Evolutionary conservation across 2,113 vertebrate species (phyloP), one percentile per base, ranked within the genome.

Genomic region (Heterochromis multidens): DNA sequence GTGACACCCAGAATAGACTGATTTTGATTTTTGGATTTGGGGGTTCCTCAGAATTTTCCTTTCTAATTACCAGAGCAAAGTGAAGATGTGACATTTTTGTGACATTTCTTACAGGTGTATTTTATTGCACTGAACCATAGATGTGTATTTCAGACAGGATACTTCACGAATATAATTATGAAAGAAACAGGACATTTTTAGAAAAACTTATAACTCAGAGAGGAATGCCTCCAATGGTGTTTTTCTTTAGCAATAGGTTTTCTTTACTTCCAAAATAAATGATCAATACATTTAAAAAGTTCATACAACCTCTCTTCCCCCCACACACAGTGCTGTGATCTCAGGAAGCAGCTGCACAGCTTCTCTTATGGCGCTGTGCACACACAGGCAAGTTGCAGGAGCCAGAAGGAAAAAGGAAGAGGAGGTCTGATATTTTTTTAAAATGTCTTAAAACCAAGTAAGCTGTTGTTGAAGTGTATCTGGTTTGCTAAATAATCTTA

Each of bases 1-100:
- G 4, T 58, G 84, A 54, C 82, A 58, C 74, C 84, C 58, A 84
- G 74, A 79, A 88, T 81, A 84, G 67, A 81, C 54, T 58, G 77
- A 65, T 19, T 82, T 83, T 77, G 62, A 87, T 84, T 79, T 78
- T 78, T 17, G 1, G 1, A 72, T 49, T 72, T 72, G 25, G 46
- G 57, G 67, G 21, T 65, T 81, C 27, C 35, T 61, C 63, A 37
- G 58, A 56, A 46, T 61, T 46, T 23, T 31, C 78, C n/a, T 65
- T 21, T 14, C 46, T 86, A 67, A 91, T 88, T 62, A 79, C 63
- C 52, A 19, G 27, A 23, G 65, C 52, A 86, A 70, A 77, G 19
- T 35, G 33, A 77, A 13, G 52, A 86, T 23, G 25, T 54, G 31
- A 82, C 67, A 60, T 3, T 82, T 74, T 33, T 72, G 40, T 29